Base-by-base conservation (phyloP, 2,888 invertebrate species). In the Hydraecia micacea region DNA sequence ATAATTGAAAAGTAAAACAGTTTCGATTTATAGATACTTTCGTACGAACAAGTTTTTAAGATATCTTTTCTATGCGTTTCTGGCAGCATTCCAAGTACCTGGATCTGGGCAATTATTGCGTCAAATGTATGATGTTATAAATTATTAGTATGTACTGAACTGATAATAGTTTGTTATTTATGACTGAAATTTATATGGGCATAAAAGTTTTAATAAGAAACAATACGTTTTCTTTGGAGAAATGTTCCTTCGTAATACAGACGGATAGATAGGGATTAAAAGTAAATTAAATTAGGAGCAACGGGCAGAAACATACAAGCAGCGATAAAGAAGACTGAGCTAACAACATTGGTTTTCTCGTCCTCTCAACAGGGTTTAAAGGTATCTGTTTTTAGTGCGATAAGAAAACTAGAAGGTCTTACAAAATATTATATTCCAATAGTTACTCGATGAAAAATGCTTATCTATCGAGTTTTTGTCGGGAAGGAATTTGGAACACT, bases 1-100 rank as follows among this genome's bases (percentile, higher is more conserved):
- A 81, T 81, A 87, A 88, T 81, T 83, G 74, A 65, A 79, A 83
- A 78, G 79, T 81, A 83, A 88, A 88, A 88, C 77, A 72, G 58
- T 69, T 66, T 68, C 86, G 74, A 79, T 79, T 79, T 83, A 84
- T 78, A 78, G 75, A 69, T 71, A 87, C 77, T 80, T 73, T 75
- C 46, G n/a, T 55, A 68, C 52, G 70, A 86, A 86, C 83, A 79
- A 74, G 68, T 76, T 81, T 75, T 69, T 67, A 71, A 72, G 69
- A 84, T 78, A 83, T 71, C 39, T 81, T 71, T 79, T 80, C 69
- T 75, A 72, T 80, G 60, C 39, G 75, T 85, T 79, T 74, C 79
- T 83, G 88, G 88, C 85, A 74, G 7, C 52, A 58, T 65, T 83
- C 88, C 88, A 87, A 77, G 32, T 85, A 88, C 82, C 85, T 88